These are phyloP conservation scores for Trachemys scripta DNA, from an alignment of 2,113 vertebrate genomes.

Conservation along the genomic window DNA sequence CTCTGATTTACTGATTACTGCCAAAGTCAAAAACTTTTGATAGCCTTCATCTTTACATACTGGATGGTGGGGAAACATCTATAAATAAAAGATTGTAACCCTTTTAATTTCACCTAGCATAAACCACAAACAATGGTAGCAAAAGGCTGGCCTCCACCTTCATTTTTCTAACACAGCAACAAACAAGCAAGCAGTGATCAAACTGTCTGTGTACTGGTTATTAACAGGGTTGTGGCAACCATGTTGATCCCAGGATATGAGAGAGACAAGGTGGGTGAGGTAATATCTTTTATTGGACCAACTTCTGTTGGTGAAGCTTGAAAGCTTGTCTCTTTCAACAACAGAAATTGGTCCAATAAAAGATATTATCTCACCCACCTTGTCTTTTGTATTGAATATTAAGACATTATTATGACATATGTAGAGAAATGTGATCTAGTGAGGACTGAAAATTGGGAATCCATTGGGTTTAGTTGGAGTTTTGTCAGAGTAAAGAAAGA, in stretches of 20 bases:
- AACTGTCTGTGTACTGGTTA: background rate
- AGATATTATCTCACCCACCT: background rate
- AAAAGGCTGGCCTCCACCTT: background rate
- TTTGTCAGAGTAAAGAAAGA: background rate
- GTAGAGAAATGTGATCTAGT: background rate
- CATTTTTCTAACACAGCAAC: accelerated
- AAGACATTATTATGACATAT: background rate
- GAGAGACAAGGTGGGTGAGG: background rate
- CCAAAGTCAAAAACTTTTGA: background rate
- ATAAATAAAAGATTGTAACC: background rate
- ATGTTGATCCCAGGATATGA: background rate
- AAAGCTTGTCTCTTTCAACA: background rate
- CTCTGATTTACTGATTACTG: background rate
- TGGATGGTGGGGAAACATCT: background rate
- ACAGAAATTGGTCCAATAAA: background rate
- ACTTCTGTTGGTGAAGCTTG: background rate
- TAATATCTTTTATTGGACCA: background rate
- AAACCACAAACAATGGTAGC: background rate
- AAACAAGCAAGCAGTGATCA: accelerated
- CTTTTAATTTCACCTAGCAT: background rate
- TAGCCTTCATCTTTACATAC: background rate
- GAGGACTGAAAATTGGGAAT: background rate
- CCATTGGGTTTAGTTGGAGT: background rate
- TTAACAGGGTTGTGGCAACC: background rate
- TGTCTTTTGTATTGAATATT: background rate